Conservation (phyloP, 1,140 invertebrate genomes). For the Dryas iulia region DNA sequence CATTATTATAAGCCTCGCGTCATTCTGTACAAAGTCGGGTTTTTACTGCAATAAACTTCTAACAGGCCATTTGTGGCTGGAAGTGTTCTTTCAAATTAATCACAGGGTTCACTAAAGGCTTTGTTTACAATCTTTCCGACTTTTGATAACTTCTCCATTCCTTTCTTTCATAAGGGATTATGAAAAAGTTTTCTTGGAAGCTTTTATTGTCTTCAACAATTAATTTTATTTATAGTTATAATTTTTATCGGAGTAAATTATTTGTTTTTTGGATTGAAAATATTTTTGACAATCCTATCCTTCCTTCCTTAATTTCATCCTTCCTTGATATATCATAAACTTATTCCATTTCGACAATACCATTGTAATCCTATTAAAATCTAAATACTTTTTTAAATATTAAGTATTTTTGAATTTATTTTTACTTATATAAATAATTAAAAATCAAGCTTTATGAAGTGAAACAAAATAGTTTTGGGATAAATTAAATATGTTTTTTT, state of each 20-base stretch:
- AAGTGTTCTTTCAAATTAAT: conserved; percentile 41
- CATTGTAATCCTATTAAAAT: too few relatives aligned
- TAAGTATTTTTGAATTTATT: too few relatives aligned
- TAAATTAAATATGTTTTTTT: too few relatives aligned
- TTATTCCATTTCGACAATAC: not conserved
- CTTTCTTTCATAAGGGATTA: conserved; percentile 15
- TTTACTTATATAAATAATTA: too few relatives aligned
- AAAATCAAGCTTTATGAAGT: too few relatives aligned
- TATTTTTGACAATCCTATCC: not conserved
- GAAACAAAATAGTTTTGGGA: too few relatives aligned
- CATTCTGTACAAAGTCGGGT: conserved; percentile 37
- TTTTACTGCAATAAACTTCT: conserved; percentile 47
- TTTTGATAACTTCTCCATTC: conserved; percentile 34
- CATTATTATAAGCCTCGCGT: conserved; percentile 42
- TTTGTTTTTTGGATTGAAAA: not conserved
- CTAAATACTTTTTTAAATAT: too few relatives aligned
- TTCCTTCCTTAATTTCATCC: too few relatives aligned
- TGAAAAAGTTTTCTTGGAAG: not conserved
- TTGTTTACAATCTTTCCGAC: conserved; percentile 31
- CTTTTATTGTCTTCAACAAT: not conserved
- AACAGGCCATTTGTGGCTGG: conserved; percentile 38
- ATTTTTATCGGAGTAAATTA: not conserved
- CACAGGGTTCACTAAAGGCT: conserved; percentile 30
- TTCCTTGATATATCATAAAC: too few relatives aligned
- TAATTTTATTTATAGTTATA: not conserved